Evolutionary conservation across 2,888 invertebrate genomes (phyloP).

Genomic region (Erannis defoliaria): DNA sequence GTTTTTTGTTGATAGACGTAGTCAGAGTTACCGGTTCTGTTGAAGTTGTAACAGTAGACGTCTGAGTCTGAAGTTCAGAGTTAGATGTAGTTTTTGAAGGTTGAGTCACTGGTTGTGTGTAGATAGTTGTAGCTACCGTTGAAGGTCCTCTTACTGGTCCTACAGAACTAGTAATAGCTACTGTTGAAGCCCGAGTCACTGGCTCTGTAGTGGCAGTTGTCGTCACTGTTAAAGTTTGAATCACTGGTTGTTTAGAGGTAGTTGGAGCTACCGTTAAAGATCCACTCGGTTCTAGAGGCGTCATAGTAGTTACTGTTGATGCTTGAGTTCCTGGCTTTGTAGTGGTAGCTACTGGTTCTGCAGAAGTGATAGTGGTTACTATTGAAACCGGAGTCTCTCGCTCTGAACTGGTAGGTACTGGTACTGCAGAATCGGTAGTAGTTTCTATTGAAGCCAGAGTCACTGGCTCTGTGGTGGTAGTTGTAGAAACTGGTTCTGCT

Average conservation of each 20-base stretch:
- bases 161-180: constrained; percentile 5
- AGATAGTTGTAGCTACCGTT: constrained; percentile 8
- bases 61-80: background rate
- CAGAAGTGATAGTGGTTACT: constrained; percentile 6
- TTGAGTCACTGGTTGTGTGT: constrained; percentile 8
- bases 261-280: no score
- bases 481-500: constrained; percentile 17
- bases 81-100: constrained; percentile 14
- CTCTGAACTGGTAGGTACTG: background rate
- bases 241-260: constrained; percentile 13
- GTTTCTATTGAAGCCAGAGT: background rate
- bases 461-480: constrained; percentile 3
- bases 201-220: constrained; percentile 18
- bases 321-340: constrained; percentile 4
- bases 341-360: constrained; percentile 3
- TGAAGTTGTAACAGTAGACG: constrained; percentile 1
- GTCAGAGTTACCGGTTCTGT: constrained; percentile 4
- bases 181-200: background rate
- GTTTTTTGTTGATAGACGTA: background rate
- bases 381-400: constrained; percentile 16
- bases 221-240: background rate
- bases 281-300: background rate
- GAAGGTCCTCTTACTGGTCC: background rate
- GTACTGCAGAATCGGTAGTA: background rate
- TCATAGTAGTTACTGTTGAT: constrained; percentile 6